Evolutionary conservation across 2,888 invertebrate species (phyloP).

Genomic region (Drosophila mettleri): DNA sequence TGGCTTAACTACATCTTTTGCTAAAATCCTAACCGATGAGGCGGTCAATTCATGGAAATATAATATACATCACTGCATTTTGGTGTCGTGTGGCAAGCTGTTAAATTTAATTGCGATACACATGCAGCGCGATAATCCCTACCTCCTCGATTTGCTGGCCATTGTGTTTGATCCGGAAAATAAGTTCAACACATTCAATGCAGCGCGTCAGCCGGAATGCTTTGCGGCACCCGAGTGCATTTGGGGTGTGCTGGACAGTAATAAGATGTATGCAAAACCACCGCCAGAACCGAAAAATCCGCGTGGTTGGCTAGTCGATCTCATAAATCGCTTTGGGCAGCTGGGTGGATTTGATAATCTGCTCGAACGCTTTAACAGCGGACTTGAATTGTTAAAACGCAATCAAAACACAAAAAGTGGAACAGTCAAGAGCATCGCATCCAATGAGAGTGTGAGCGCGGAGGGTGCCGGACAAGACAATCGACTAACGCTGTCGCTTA

Average conservation of each 20-base stretch:
- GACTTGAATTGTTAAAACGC: constrained; percentile 87
- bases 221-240: constrained; percentile 81
- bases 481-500: constrained; percentile 89
- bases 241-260: constrained; percentile 89
- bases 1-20: constrained; percentile 96
- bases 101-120: constrained; percentile 97
- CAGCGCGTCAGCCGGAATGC: constrained; percentile 83
- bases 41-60: constrained; percentile 99
- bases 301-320: constrained; percentile 97
- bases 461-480: constrained; percentile 76
- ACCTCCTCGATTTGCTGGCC: constrained; percentile 95
- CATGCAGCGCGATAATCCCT: constrained; percentile 95
- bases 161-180: constrained; percentile 98
- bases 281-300: constrained; percentile 93
- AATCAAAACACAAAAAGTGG: constrained; percentile 81
- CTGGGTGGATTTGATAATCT: constrained; percentile 95
- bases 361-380: constrained; percentile 92
- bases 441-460: constrained; percentile 43
- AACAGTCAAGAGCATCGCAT: constrained; percentile 28
- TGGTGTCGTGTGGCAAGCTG: constrained; percentile 96
- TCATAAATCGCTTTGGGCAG: constrained; percentile 97
- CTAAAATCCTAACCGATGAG: constrained; percentile 98
- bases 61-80: constrained; percentile 98
- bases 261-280: constrained; percentile 87
- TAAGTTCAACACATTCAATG: constrained; percentile 89